phyloP scores from a whole-genome alignment of 2,113 vertebrate species.

The Trichechus manatus region DNA sequence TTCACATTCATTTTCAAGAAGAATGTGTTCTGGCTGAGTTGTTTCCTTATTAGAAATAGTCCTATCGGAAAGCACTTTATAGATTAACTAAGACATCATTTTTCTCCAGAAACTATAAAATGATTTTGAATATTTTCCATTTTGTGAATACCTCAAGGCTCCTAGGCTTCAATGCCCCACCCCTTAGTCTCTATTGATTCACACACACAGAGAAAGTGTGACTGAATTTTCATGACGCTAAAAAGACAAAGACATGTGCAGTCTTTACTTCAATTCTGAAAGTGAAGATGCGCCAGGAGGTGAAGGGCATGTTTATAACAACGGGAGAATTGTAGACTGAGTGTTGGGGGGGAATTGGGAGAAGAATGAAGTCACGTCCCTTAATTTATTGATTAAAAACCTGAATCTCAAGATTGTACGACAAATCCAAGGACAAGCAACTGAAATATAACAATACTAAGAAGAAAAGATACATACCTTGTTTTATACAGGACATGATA shows the following conservation, averaged over 20 bases:
- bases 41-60: slow-evolving; percentile 50
- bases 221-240: slow-evolving; percentile 18
- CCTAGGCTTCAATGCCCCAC: not conserved
- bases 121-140: slow-evolving; percentile 25
- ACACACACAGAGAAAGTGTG: not conserved
- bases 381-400: not conserved
- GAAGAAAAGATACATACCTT: not conserved
- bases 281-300: not conserved
- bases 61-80: not conserved
- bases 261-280: not conserved
- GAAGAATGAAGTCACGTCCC: not conserved
- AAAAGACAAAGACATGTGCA: not conserved
- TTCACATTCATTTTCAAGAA: slow-evolving; percentile 33
- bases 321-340: not conserved
- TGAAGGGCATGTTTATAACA: not conserved
- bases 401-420: not conserved
- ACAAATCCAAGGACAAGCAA: not conserved
- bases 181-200: not conserved
- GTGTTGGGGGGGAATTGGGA: not conserved
- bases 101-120: not conserved
- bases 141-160: not conserved
- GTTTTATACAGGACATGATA: not conserved
- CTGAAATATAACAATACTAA: not conserved
- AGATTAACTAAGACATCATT: slow-evolving; percentile 12
- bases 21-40: not conserved